These are phyloP conservation scores for Trogon melanurus DNA, from an alignment of 2,113 vertebrate species.

Conservation along the genomic window DNA sequence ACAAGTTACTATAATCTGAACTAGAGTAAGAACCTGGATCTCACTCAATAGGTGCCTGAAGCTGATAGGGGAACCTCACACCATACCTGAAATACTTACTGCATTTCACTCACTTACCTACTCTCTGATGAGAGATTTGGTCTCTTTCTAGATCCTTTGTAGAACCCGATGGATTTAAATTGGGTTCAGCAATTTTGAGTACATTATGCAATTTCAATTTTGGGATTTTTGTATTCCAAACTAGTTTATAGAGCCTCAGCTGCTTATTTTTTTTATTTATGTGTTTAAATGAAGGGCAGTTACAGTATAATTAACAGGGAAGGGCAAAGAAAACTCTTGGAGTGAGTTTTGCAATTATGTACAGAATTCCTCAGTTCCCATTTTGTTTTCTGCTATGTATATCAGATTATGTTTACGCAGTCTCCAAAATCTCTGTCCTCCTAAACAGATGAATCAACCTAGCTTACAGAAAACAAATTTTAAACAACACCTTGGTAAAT, in stretches of 20 bases:
- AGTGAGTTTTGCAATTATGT: neutral
- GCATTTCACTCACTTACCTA: neutral
- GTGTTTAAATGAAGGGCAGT: neutral
- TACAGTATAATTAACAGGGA: neutral
- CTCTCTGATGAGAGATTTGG: neutral
- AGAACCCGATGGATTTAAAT: neutral
- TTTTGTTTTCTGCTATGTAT: neutral
- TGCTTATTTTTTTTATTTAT: neutral
- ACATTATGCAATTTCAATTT: neutral
- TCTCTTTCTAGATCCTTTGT: neutral
- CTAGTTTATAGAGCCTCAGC: neutral
- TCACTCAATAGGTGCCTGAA: accelerated
- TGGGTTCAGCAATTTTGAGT: neutral
- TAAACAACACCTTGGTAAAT: neutral
- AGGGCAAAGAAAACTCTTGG: neutral
- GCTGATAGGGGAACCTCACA: neutral
- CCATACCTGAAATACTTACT: neutral
- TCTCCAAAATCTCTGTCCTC: neutral
- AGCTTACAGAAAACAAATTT: neutral
- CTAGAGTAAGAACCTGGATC: neutral
- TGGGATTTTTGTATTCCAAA: neutral
- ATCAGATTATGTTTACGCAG: neutral
- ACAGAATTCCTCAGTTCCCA: neutral
- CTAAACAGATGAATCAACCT: neutral
- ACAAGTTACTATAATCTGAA: neutral